Conservation (phyloP, 2,888 invertebrate species). For the Sarcophaga carnaria region DNA sequence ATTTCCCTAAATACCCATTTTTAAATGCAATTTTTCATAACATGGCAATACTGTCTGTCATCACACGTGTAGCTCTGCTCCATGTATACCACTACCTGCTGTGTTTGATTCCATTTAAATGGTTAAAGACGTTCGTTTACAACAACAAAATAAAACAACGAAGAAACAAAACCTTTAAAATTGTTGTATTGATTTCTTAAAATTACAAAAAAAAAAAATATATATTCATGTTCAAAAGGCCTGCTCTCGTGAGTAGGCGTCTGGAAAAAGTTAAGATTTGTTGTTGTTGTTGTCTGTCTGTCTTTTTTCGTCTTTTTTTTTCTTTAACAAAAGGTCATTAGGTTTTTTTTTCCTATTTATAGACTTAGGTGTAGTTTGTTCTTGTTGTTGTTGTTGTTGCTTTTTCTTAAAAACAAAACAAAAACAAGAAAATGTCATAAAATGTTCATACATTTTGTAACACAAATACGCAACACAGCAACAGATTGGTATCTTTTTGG, state of each 20-base stretch:
- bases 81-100: slow-evolving; percentile 24
- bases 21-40: neutral
- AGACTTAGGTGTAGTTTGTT: slow-evolving; percentile 16
- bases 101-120: slow-evolving; percentile 7
- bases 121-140: neutral
- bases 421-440: slow-evolving; percentile 29
- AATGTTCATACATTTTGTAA: slow-evolving; percentile 22
- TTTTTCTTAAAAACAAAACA: neutral
- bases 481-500: slow-evolving; percentile 49
- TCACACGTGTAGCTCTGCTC: neutral
- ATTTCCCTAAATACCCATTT: too few species aligned
- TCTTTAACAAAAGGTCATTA: slow-evolving; percentile 35
- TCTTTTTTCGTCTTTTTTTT: slow-evolving; percentile 26
- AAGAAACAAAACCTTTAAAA: neutral
- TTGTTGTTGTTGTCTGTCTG: slow-evolving; percentile 20
- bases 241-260: slow-evolving; percentile 36
- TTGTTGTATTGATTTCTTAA: too few species aligned
- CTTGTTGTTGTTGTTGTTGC: neutral
- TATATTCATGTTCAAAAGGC: too few species aligned
- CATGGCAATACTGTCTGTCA: neutral
- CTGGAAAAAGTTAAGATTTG: slow-evolving; percentile 33
- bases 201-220: too few species aligned
- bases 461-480: slow-evolving; percentile 13
- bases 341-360: slow-evolving; percentile 31
- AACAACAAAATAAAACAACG: neutral